Conservation (phyloP, 2,888 invertebrate genomes). For the Melanostoma scalare region DNA sequence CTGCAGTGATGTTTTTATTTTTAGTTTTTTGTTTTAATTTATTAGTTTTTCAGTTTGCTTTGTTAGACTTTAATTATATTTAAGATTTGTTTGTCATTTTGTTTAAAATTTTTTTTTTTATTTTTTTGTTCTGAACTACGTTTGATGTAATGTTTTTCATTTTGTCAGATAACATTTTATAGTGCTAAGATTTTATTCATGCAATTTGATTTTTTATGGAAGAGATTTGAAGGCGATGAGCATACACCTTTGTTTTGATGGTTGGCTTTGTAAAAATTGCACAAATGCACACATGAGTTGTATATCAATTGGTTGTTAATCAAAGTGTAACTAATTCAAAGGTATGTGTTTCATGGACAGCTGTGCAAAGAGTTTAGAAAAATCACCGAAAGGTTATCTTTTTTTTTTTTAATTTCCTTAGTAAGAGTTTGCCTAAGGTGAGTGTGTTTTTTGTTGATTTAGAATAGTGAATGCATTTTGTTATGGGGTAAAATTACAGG, state of each 20-base stretch:
- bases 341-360: constrained; percentile 17
- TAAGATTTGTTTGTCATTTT: constrained; percentile 1
- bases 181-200: background rate
- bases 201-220: background rate
- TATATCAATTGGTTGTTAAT: constrained; percentile 11
- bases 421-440: background rate
- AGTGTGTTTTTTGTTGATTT: background rate
- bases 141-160: constrained; percentile 27
- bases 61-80: constrained; percentile 33
- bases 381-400: background rate
- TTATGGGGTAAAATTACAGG: background rate
- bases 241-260: constrained; percentile 27
- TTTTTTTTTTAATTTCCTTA: background rate
- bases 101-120: constrained; percentile 1
- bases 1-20: constrained; percentile 22
- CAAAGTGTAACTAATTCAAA: background rate
- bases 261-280: constrained; percentile 21
- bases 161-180: constrained; percentile 5
- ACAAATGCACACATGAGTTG: constrained; percentile 10
- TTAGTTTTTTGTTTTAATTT: constrained; percentile 8
- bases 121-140: background rate
- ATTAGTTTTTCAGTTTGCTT: constrained; percentile 42
- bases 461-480: background rate
- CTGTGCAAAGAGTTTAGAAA: background rate
- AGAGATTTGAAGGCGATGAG: background rate